Base-by-base conservation (phyloP, 2,888 invertebrate species). In the Harpalus rufipes region DNA sequence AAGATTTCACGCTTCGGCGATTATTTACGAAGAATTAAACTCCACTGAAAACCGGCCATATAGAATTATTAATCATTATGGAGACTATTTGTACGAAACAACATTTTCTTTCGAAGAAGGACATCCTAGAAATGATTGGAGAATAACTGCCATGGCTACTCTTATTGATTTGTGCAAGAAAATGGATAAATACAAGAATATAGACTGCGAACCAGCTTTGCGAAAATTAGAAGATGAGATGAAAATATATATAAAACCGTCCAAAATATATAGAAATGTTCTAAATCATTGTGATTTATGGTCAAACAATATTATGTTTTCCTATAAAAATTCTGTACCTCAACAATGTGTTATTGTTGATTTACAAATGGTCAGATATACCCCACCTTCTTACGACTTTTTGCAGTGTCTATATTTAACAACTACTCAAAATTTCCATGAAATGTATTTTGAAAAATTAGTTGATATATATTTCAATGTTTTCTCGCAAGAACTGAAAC, bases 321-420 rank as follows among this genome's bases (percentile, higher is more conserved):
- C 78, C 18, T 91, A 87, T 82, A 89, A 90, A 16, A 87, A 90
- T 41, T 90, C 90, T 0, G 88, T 88, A 44, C 93, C 94, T 0
- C 90, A 93, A 1, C 92, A 93, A 39, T 94, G 95, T 87, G 88
- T 94, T 44, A 89, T 96, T 8, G 93, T 96, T 1, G 96, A 96
- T 89, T 96, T 94, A 88, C 96, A 96, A 90, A 91, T 95, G 78
- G 91, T 93, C 0, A 92, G 94, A 32, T 95, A 94, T 88, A 93
- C 93, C 10, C 95, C 95, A 0, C 93, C 94, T 0, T 93, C 93
- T 32, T 91, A 93, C 51, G 96, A 96, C 87, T 90, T 94, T 0
- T 92, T 93, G 89, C 89, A 92, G 32, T 90, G 93, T 25, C 89
- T 95, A 0, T 92, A 92, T 87, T 91, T 94, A 79, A 93, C 93